Evolutionary conservation across 2,888 invertebrate genomes (phyloP), one percentile per base, ranked within the genome.

Genomic region (Sesia bembeciformis): DNA sequence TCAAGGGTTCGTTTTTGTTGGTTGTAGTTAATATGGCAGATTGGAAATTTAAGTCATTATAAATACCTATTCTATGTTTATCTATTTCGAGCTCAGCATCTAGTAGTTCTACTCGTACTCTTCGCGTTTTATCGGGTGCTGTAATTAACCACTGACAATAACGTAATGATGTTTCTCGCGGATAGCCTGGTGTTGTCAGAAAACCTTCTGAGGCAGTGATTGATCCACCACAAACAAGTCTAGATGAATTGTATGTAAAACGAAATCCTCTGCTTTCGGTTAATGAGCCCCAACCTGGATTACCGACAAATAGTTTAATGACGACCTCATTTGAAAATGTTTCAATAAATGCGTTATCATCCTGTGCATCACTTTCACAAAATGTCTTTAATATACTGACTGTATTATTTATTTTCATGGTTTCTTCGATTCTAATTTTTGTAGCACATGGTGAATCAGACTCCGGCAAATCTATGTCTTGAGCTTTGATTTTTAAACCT

Each of bases 161-260:
- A 50, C 73, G 64, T 55, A 79, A 50, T 6, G 65, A 63, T 3
- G 83, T 82, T 56, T 76, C 72, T 55, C 75, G 70, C 40, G 89
- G 96, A 84, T 96, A 97, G 6, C 93, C 93, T 0, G 94, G 93
- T 6, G 94, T 93, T 51, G 90, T 89, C 50, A 96, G 90, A 55
- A 87, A 90, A 0, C 97, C 98, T 50, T 90, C 88, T 8, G 93
- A 78, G 1, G 91, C 90, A 4, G 81, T 90, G 1, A 96, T 66
- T 0, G 65, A 71, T 40, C 93, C 93, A 5, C 95, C 96, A 74
- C 98, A 98, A n/a, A 70, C 66, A 0, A 82, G 68, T 3, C 75
- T 77, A 1, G 90, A 90, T 0, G 93, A 80, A 54, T 91, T 91
- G 60, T 93, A 96, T 39, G 82, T 89, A 49, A 95, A 68, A 60